Base-by-base conservation (phyloP, 2,113 vertebrate species). In the Lota lota region DNA sequence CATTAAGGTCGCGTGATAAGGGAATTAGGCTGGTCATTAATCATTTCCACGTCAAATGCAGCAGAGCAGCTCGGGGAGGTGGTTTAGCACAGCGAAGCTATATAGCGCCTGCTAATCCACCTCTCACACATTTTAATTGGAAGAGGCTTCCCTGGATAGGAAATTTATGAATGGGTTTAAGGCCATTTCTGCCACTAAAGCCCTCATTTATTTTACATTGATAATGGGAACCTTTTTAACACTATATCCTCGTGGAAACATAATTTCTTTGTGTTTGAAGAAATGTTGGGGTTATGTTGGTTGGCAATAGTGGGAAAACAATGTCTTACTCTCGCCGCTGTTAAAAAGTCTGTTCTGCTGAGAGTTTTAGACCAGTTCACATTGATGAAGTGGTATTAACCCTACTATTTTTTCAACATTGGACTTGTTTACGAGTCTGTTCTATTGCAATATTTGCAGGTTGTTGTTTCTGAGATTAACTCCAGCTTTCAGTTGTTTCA, bases 21-120 rank as follows among this genome's bases (percentile, higher is more conserved):
- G 86, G 90, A 91, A 91, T 91, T 90, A 91, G 88, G 84, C 85
- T 82, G 88, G 85, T 89, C 89, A 91, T 92, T 91, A 92, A 91
- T 91, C 83, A 88, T 88, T 90, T 88, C 88, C 89, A 90, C 88
- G 87, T 90, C 87, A 87, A 86, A 91, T 82, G 85, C 88, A 89
- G 88, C 78, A 64, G 86, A 89, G 90, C 90, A 84, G 87, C 89
- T 90, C 87, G 81, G 87, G 84, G 88, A 86, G 84, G 85, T 87
- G 87, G 88, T 91, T 90, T 87, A 92, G 86, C 67, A 80, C 86
- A 83, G 85, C 85, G 86, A 88, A 90, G 88, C 88, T 88, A 88
- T 86, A 88, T 86, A 90, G 88, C 88, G 83, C 85, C 78, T 82
- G 85, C 86, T 92, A 91, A 92, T 92, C 90, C 91, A 89, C 87